Base-by-base conservation (phyloP, 2,888 invertebrate genomes). In the Tetranychus piercei region DNA sequence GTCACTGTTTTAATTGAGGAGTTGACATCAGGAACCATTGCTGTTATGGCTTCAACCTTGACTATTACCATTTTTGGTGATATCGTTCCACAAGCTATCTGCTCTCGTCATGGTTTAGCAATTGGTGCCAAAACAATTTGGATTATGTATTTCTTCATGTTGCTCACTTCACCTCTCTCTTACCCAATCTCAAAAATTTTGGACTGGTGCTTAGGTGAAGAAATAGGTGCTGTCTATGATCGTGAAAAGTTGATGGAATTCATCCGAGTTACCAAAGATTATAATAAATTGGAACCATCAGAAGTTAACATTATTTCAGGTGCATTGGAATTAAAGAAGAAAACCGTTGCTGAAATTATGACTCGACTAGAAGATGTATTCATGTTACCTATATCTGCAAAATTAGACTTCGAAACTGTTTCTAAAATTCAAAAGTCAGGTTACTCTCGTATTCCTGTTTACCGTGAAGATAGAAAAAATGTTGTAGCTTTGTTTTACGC, bases 31-130 rank as follows among this genome's bases (percentile, higher is more conserved):
- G 95, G 94, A 66, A 80, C 93, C 76, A 87, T 94, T 74, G 95
- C 96, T 44, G 89, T 96, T 71, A 88, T 94, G 79, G 89, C 88
- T 80, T 93, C 96, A 8, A 96, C 96, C 2, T 81, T 94, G 77
- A 88, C 91, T 34, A 99, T 99, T 81, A 97, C 97, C 73, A 84
- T 97, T 79, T 88, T 96, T 82, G 99, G 99, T 77, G 99, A 99
- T 86, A 99, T 99, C 77, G 90, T 94, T 44, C 97, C 99, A 0
- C 86, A 89, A 82, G 96, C 96, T 15, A 88, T 96, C 73, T 97
- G 96, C 81, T 94, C 95, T 6, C 86, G 96, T 70, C 91, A 95
- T 81, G 97, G 97, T 0, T 85, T 99, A 74, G 93, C 93, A 79
- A 88, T 99, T 72, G 99, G 99, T 18, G 97, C 99, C 1, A 90